Evolutionary conservation across 2,113 vertebrate genomes (phyloP).

Genomic region (Pseudopipra pipra): DNA sequence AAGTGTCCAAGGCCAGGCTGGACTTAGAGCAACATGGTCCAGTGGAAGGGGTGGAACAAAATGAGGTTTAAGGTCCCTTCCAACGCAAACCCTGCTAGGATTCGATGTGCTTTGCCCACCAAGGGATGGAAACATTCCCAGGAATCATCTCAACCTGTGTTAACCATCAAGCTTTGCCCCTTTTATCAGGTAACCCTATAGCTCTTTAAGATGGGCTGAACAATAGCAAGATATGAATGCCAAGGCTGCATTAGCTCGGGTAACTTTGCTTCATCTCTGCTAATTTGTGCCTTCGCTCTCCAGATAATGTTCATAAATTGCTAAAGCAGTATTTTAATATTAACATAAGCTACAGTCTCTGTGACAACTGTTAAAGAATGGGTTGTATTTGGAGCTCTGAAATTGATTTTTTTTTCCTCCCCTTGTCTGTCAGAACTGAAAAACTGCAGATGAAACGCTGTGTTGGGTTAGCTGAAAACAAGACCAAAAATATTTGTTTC

Average conservation of each 20-base stretch:
- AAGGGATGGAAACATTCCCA: not conserved
- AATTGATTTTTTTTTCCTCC: not conserved
- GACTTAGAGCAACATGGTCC: accelerated
- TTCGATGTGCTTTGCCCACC: not conserved
- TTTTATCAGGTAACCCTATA: not conserved
- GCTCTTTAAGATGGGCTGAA: not conserved
- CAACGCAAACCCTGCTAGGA: not conserved
- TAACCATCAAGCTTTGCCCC: not conserved
- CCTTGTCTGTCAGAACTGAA: not conserved
- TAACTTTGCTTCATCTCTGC: conserved; percentile 3
- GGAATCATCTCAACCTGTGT: not conserved
- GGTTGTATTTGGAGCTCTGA: not conserved
- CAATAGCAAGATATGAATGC: not conserved
- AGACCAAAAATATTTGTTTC: conserved; percentile 11
- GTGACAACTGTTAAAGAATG: not conserved
- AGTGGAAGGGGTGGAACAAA: not conserved
- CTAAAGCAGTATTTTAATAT: conserved; percentile 28
- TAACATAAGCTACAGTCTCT: not conserved
- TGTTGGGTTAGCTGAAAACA: not conserved
- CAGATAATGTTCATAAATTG: conserved; percentile 48
- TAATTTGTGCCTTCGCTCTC: conserved; percentile 15
- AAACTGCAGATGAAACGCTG: not conserved
- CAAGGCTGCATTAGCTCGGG: not conserved
- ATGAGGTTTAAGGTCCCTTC: not conserved
- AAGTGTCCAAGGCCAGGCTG: accelerated